These are phyloP conservation scores for Esox lucius DNA, from an alignment of 2,797 vertebrate genomes.

Conservation along the genomic window DNA sequence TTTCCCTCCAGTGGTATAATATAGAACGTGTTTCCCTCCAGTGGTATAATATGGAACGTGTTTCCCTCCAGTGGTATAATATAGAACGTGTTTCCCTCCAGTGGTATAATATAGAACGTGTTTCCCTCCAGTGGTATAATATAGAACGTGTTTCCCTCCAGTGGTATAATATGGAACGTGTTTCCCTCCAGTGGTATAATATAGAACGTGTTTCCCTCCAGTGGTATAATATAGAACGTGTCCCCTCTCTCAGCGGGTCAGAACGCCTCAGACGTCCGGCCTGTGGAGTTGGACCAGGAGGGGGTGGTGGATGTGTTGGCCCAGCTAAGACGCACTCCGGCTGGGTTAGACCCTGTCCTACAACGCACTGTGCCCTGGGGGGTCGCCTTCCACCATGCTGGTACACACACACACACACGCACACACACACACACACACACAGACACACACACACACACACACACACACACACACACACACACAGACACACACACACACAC, in stretches of 20 bases:
- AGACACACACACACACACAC: background rate
- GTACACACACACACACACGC: conserved; percentile 61
- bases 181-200: no score
- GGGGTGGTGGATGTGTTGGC: conserved; percentile 82
- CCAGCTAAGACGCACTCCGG: conserved; percentile 85
- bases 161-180: no score
- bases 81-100: no score
- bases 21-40: no score
- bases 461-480: background rate
- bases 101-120: no score
- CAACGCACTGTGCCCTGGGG: conserved; percentile 89
- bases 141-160: no score
- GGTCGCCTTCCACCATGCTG: conserved; percentile 96
- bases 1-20: no score
- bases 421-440: background rate
- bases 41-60: no score
- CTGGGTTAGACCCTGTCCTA: conserved; percentile 87
- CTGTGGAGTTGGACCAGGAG: conserved; percentile 77
- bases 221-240: no score
- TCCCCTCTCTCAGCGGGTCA: conserved; percentile 35
- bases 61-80: no score
- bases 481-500: background rate
- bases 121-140: no score
- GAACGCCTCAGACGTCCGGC: conserved; percentile 35
- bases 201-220: no score